phyloP scores from a whole-genome alignment of 2,113 vertebrate species.

The Tautogolabrus adspersus region DNA sequence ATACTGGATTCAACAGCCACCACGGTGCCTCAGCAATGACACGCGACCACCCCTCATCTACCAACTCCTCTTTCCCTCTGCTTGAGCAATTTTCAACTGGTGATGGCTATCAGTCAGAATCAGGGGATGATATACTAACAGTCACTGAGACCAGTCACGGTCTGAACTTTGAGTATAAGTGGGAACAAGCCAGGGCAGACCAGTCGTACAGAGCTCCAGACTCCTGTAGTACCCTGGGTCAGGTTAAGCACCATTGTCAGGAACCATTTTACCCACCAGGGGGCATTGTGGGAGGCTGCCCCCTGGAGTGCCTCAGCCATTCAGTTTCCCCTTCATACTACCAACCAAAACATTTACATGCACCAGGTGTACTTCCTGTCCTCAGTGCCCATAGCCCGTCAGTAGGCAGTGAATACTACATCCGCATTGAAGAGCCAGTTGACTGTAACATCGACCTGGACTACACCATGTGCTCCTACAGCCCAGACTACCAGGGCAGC shows the following conservation, averaged over 20 bases:
- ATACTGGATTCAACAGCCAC: conserved; percentile 68
- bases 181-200: conserved; percentile 89
- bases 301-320: conserved; percentile 80
- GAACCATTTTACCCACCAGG: conserved; percentile 88
- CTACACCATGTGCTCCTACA: conserved; percentile 86
- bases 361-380: conserved; percentile 89
- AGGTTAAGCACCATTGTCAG: conserved; percentile 82
- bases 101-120: conserved; percentile 90
- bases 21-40: conserved; percentile 61
- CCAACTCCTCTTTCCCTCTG: conserved; percentile 88
- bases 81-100: conserved; percentile 89
- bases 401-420: conserved; percentile 92
- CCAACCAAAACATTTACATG: conserved; percentile 84
- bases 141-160: conserved; percentile 96
- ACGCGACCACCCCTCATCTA: conserved; percentile 58
- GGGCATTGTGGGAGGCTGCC: conserved; percentile 79
- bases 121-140: conserved; percentile 93
- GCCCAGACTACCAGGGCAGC: conserved; percentile 83
- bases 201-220: conserved; percentile 77
- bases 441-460: conserved; percentile 86
- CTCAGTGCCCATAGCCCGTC: conserved; percentile 94
- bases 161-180: conserved; percentile 97
- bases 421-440: conserved; percentile 92
- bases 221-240: conserved; percentile 75
- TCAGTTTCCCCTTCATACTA: conserved; percentile 89